A percentile compares a stretch with the other conserved stretches of the same genome.
These are phyloP conservation scores for Clavelina lepadiformis DNA, from an alignment of 23 tunicate species.

Conservation along the genomic window DNA sequence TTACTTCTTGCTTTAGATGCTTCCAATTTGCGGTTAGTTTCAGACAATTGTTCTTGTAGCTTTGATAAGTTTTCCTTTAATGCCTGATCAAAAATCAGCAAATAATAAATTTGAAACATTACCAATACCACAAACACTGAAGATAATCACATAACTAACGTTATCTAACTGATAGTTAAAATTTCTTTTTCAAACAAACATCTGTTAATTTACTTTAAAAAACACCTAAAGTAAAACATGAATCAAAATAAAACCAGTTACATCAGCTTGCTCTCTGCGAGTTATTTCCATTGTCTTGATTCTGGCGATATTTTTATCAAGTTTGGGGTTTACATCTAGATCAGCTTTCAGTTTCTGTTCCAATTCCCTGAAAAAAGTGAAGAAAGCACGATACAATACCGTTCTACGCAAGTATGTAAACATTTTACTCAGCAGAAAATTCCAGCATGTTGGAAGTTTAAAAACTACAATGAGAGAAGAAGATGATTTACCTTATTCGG, in stretches of 20 bases:
- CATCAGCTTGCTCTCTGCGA: conserved; percentile 74
- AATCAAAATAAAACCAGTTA: conserved; percentile 9
- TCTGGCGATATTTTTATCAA: conserved; percentile 57
- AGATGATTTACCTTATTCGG: conserved; percentile 63
- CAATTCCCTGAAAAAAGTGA: conserved; percentile 40
- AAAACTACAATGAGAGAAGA: too few species aligned
- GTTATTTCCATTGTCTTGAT: conserved; percentile 64
- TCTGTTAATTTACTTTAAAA: too few species aligned
- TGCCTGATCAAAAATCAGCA: conserved; percentile 38
- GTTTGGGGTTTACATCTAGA: conserved; percentile 11
- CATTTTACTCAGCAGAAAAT: too few species aligned
- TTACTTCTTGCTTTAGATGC: conserved; percentile 71
- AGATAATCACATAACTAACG: too few species aligned
- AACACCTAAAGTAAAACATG: too few species aligned
- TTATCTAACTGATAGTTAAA: too few species aligned
- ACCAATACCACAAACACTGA: too few species aligned
- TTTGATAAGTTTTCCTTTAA: conserved; percentile 31
- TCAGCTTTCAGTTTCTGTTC: conserved; percentile 62
- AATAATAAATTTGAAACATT: too few species aligned
- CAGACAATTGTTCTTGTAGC: conserved; percentile 29
- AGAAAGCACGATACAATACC: too few species aligned
- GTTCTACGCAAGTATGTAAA: too few species aligned
- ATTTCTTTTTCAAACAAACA: too few species aligned
- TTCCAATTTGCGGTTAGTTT: conserved; percentile 54
- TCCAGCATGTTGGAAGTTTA: too few species aligned